Conservation (phyloP, 2,113 vertebrate species). For the Myotis lucifugus region DNA sequence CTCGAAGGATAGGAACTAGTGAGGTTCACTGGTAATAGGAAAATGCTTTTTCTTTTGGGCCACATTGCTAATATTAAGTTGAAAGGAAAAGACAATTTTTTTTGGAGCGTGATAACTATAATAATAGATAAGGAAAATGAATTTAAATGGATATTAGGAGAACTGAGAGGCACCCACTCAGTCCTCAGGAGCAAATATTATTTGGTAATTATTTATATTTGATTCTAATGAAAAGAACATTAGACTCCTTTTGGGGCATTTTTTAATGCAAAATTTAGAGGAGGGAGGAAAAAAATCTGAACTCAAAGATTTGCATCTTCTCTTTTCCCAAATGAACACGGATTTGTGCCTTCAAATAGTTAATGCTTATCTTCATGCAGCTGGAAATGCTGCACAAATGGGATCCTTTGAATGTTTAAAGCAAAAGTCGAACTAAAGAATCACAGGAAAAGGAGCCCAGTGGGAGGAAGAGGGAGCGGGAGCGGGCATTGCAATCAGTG, state of each 20-base stretch:
- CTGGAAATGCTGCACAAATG: background rate
- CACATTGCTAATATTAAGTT: slow-evolving; percentile 50
- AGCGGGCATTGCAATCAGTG: accelerated
- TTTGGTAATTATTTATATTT: slow-evolving; percentile 37
- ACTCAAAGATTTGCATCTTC: slow-evolving; percentile 41
- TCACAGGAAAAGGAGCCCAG: accelerated
- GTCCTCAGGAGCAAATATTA: background rate
- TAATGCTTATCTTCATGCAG: slow-evolving; percentile 57
- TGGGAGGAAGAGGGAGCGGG: background rate
- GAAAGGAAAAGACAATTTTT: slow-evolving; percentile 51
- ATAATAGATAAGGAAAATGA: slow-evolving; percentile 25
- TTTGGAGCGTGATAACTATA: slow-evolving; percentile 36
- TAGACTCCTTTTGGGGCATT: background rate
- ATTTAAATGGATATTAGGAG: slow-evolving; percentile 63
- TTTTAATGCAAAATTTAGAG: slow-evolving; percentile 24
- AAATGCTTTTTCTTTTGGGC: slow-evolving; percentile 28
- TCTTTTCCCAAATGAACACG: slow-evolving; percentile 12
- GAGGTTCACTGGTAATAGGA: slow-evolving; percentile 62
- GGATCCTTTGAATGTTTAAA: background rate
- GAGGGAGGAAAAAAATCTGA: slow-evolving; percentile 1
- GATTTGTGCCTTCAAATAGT: slow-evolving; percentile 54
- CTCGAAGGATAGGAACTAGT: slow-evolving; percentile 17
- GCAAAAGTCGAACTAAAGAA: background rate
- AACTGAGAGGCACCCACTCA: slow-evolving; percentile 23
- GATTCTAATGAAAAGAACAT: slow-evolving; percentile 36